Evolutionary conservation across 2,797 vertebrate genomes (phyloP).

Genomic region (Avahi laniger): DNA sequence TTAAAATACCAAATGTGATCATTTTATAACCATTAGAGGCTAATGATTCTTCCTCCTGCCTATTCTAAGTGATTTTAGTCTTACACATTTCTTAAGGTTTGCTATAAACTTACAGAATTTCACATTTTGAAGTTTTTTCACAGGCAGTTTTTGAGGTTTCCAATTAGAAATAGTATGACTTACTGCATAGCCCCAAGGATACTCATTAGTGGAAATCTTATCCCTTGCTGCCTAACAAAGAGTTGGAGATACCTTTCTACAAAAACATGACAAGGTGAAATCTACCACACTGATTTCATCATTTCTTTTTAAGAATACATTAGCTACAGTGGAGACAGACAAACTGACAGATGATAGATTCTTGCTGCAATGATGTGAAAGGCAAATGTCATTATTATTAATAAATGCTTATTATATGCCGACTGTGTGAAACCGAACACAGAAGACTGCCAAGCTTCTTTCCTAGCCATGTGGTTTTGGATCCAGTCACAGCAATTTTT

Average conservation of each 20-base stretch:
- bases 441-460: not conserved
- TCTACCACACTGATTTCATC: not conserved
- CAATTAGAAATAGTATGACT: not conserved
- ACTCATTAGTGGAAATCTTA: not conserved
- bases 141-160: not conserved
- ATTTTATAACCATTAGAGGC: not conserved
- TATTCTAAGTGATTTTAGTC: not conserved
- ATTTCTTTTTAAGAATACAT: not conserved
- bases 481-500: conserved; percentile 29
- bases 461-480: not conserved
- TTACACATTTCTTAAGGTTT: not conserved
- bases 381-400: not conserved
- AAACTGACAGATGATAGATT: not conserved
- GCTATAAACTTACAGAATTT: not conserved
- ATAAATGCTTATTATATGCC: not conserved
- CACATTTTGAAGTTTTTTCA: not conserved
- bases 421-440: not conserved
- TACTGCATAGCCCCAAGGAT: not conserved
- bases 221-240: not conserved
- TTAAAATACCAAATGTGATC: conserved; percentile 16
- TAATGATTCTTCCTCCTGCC: not conserved
- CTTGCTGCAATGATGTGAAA: not conserved
- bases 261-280: not conserved
- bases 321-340: not conserved
- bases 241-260: not conserved